phyloP scores from a whole-genome alignment of 2,888 invertebrate genomes.

The Platycheirus albimanus region DNA sequence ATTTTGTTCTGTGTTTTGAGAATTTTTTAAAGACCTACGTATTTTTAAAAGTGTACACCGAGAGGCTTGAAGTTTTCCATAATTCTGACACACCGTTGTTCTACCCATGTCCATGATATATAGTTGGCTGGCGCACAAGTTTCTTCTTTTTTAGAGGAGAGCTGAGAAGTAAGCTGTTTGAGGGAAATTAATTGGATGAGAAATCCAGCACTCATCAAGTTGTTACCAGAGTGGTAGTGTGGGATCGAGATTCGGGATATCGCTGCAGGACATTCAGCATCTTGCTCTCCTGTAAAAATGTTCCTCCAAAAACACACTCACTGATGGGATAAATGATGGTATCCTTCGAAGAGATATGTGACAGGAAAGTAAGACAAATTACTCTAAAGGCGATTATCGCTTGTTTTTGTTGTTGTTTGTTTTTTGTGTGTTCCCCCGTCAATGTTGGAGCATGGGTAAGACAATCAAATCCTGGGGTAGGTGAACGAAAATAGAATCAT shows the following conservation, averaged over 20 bases:
- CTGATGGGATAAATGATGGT: conserved; percentile 53
- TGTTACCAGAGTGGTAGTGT: conserved; percentile 32
- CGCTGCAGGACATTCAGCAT: conserved; percentile 52
- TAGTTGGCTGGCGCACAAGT: conserved; percentile 10
- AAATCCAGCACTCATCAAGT: conserved; percentile 67
- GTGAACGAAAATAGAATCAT: conserved; percentile 54
- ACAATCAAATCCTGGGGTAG: conserved; percentile 57
- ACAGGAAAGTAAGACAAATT: conserved; percentile 70
- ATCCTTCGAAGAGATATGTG: conserved; percentile 57
- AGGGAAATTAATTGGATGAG: conserved; percentile 66
- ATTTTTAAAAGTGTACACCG: too few relatives aligned
- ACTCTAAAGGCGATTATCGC: conserved; percentile 62
- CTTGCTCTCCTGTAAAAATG: conserved; percentile 52
- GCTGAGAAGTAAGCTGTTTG: conserved; percentile 3
- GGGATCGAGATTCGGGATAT: conserved; percentile 25
- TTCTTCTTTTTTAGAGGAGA: not conserved
- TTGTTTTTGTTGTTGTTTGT: conserved; percentile 26
- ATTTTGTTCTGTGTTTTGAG: too few relatives aligned
- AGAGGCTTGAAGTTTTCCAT: conserved; percentile 49
- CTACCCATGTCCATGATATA: conserved; percentile 44
- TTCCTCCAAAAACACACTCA: conserved; percentile 31
- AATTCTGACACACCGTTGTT: conserved; percentile 55
- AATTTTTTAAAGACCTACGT: too few relatives aligned
- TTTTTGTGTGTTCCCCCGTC: conserved; percentile 6
- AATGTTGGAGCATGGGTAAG: conserved; percentile 17